Percentiles rank a stretch among this genome's conserved stretches.
Conservation (phyloP, 1,140 invertebrate species). For the Parapsyche elsis region DNA sequence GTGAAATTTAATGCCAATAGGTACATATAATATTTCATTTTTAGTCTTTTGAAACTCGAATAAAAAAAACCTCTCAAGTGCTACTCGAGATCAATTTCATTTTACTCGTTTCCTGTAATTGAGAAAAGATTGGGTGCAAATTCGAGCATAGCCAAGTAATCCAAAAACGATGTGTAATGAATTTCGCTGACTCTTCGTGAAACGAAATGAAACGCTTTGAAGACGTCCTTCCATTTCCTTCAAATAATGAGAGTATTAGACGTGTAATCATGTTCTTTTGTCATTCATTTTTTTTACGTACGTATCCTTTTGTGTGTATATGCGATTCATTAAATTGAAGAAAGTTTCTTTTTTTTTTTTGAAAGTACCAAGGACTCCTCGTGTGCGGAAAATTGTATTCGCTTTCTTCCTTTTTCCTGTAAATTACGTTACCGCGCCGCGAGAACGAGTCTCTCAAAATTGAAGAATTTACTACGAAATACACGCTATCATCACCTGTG, state of each 20-base stretch:
- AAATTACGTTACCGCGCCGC: constrained; percentile 9
- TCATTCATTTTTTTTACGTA: constrained; percentile 5
- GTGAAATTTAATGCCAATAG: too few relatives aligned
- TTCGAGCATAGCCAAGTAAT: too few relatives aligned
- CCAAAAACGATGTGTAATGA: too few relatives aligned
- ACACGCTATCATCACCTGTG: constrained; percentile 21
- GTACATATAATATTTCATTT: too few relatives aligned
- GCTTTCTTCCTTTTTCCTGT: not conserved
- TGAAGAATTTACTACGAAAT: constrained; percentile 5
- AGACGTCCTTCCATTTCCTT: too few relatives aligned
- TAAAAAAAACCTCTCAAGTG: too few relatives aligned
- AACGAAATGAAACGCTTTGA: too few relatives aligned
- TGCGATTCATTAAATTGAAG: constrained; percentile 1
- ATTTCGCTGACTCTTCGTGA: too few relatives aligned
- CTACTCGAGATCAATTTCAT: too few relatives aligned
- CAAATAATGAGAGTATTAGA: not conserved
- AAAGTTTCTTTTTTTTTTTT: constrained; percentile 5
- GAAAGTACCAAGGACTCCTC: constrained; percentile 13
- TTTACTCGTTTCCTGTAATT: not conserved
- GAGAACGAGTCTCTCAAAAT: constrained; percentile 10
- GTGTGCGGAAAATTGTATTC: constrained; percentile 17
- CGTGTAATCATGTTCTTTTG: not conserved
- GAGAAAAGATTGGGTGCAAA: not conserved
- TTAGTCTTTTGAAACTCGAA: too few relatives aligned
- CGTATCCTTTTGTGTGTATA: not conserved